phyloP scores from a whole-genome alignment of 2,797 vertebrate species.

The Pelochelys cantorii region DNA sequence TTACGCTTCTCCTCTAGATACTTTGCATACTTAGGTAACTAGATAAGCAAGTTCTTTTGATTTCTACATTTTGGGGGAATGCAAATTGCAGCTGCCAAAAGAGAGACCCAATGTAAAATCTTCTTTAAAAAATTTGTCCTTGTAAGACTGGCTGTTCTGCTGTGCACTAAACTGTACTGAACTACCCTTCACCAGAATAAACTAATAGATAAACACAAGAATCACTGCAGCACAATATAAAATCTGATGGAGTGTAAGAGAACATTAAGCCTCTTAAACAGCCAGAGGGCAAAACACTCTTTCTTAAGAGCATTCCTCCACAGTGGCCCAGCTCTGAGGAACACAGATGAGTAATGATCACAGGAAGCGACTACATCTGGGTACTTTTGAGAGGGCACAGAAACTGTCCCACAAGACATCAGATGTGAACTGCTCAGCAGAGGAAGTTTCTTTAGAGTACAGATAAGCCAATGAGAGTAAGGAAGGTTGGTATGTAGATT shows the following conservation, averaged over 20 bases:
- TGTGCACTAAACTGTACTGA: background rate
- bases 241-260: background rate
- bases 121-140: background rate
- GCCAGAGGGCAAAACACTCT: background rate
- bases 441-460: too few species aligned
- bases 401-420: background rate
- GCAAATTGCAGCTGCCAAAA: background rate
- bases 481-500: too few species aligned
- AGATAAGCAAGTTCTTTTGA: background rate
- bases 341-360: background rate
- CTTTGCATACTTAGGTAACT: background rate
- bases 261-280: background rate
- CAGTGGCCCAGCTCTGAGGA: background rate
- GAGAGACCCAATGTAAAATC: background rate
- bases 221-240: background rate
- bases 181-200: background rate
- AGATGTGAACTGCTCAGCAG: too few species aligned
- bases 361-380: background rate
- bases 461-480: background rate
- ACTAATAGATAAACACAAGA: background rate
- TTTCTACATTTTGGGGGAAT: background rate
- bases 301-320: background rate
- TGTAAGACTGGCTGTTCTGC: too few species aligned
- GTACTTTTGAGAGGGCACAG: background rate
- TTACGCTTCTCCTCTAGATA: background rate